These are phyloP conservation scores for Lepidothrix coronata DNA, from an alignment of 2,113 vertebrate species.

Conservation along the genomic window DNA sequence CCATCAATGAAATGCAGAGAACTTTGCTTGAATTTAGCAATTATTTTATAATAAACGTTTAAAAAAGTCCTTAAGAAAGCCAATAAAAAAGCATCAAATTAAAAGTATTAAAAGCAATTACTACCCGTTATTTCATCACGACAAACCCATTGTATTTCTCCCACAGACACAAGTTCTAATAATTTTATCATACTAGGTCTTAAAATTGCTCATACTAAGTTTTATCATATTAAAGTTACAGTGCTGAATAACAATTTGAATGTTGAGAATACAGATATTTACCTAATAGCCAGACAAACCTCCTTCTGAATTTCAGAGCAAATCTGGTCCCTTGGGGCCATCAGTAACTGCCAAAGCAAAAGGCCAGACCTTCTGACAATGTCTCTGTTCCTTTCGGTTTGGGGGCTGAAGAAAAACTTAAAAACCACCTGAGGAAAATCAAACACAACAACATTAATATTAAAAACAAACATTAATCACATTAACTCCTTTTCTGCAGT, in stretches of 20 bases:
- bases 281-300: constrained; percentile 97
- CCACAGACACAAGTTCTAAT: background rate
- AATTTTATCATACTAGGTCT: background rate
- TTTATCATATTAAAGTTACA: background rate
- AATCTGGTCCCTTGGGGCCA: constrained; percentile 95
- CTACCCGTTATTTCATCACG: background rate
- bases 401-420: constrained; percentile 94
- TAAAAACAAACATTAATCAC: background rate
- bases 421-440: constrained; percentile 88
- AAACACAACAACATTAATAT: background rate
- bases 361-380: constrained; percentile 89
- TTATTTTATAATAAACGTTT: background rate
- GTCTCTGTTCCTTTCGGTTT: constrained; percentile 92
- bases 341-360: constrained; percentile 94
- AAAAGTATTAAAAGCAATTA: background rate
- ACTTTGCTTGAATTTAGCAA: background rate
- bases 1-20: background rate
- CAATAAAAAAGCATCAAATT: background rate
- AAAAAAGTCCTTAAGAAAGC: background rate
- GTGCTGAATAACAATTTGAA: background rate
- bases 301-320: constrained; percentile 93
- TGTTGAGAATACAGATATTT: background rate
- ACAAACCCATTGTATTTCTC: background rate
- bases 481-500: background rate
- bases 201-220: background rate